phyloP scores from a whole-genome alignment of 2,888 invertebrate species.

The Aethes cnicana region DNA sequence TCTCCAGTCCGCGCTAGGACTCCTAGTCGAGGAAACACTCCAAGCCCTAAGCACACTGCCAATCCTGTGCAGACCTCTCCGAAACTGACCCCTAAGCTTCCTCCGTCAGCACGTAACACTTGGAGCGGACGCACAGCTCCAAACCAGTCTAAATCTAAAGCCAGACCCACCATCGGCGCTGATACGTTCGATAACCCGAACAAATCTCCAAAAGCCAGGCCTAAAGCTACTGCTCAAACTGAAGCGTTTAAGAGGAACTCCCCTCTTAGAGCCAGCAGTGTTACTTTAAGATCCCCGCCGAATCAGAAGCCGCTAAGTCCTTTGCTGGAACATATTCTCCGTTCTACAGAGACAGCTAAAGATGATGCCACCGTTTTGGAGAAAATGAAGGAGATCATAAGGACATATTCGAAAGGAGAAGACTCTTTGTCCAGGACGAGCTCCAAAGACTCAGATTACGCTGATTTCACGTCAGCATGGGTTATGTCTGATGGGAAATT shows the following conservation, averaged over 20 bases:
- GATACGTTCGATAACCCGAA: conserved; percentile 78
- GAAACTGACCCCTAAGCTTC: conserved; percentile 66
- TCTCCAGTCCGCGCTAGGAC: conserved; percentile 67
- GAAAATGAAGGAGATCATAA: conserved; percentile 86
- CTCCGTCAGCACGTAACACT: conserved; percentile 84
- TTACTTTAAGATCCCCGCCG: conserved; percentile 81
- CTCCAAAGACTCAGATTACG: conserved; percentile 83
- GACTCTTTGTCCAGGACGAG: conserved; percentile 75
- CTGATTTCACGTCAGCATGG: conserved; percentile 88
- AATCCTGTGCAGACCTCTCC: conserved; percentile 67
- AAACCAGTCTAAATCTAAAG: conserved; percentile 61
- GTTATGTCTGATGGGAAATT: conserved; percentile 87
- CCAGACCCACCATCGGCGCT: conserved; percentile 65
- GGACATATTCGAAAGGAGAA: conserved; percentile 73
- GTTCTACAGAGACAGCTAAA: conserved; percentile 87
- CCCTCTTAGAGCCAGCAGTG: conserved; percentile 73
- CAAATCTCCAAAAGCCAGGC: conserved; percentile 83
- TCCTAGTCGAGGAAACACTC: conserved; percentile 67
- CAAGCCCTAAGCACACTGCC: conserved; percentile 69
- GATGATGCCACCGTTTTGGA: conserved; percentile 88
- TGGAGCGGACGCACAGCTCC: conserved; percentile 87
- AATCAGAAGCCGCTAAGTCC: conserved; percentile 84
- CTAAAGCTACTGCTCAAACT: conserved; percentile 57
- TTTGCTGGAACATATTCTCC: conserved; percentile 87
- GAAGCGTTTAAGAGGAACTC: conserved; percentile 79